phyloP scores from a whole-genome alignment of 2,797 vertebrate genomes.

The Poecilia picta region DNA sequence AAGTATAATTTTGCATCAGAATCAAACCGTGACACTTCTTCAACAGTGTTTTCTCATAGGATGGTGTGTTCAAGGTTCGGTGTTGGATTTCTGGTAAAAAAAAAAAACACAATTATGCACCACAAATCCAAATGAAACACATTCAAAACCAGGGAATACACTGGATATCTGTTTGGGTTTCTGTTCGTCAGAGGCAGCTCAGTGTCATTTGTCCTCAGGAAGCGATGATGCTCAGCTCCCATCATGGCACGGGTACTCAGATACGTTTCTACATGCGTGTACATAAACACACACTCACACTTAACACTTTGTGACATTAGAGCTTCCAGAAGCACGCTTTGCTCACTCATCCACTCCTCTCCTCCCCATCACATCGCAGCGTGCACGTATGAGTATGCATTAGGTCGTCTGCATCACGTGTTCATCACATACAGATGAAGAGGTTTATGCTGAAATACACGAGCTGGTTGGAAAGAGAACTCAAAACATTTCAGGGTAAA shows the following conservation, averaged over 20 bases:
- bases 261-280: neutral
- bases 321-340: conserved; percentile 32
- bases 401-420: conserved; percentile 7
- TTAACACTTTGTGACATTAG: conserved; percentile 34
- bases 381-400: conserved; percentile 18
- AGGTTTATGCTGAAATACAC: conserved; percentile 1
- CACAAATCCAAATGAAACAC: neutral
- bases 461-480: neutral
- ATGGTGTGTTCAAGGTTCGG: neutral
- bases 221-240: conserved; percentile 35
- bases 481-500: neutral
- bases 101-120: neutral
- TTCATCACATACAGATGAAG: neutral
- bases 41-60: neutral
- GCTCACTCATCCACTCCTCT: conserved; percentile 28
- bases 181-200: conserved; percentile 11
- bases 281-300: neutral
- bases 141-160: neutral
- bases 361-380: conserved; percentile 35
- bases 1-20: neutral
- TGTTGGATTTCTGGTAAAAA: neutral
- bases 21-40: neutral
- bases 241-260: conserved; percentile 1
- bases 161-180: too few relatives aligned
- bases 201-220: conserved; percentile 42